phyloP scores from a whole-genome alignment of 2,113 vertebrate genomes.

The Haemorhous mexicanus region DNA sequence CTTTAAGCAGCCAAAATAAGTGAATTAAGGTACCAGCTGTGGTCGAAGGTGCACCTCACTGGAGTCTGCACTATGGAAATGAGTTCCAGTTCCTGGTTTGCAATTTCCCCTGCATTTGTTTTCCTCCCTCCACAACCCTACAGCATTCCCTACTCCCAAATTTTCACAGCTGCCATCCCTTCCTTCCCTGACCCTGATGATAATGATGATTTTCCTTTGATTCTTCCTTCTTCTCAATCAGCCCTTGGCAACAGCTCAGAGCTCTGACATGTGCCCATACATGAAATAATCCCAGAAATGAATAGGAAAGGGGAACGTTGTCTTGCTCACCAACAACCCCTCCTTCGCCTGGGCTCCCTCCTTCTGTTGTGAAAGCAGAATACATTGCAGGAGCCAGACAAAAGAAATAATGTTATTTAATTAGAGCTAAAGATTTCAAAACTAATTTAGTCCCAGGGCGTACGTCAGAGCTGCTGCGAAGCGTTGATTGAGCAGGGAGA shows the following conservation, averaged over 20 bases:
- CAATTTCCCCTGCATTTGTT: background rate
- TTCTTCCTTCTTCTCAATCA: background rate
- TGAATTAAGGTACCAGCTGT: background rate
- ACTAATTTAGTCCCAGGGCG: slow-evolving; percentile 50
- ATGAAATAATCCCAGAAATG: background rate
- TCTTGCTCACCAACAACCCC: background rate
- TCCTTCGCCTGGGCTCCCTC: background rate
- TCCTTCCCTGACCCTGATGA: background rate
- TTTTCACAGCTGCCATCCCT: background rate
- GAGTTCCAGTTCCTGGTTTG: background rate
- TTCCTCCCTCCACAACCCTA: background rate
- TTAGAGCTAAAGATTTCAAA: slow-evolving; percentile 59
- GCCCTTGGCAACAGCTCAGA: background rate
- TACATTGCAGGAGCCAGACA: background rate
- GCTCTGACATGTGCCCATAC: background rate
- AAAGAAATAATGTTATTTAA: slow-evolving; percentile 64
- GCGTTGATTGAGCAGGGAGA: slow-evolving; percentile 37
- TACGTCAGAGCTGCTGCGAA: background rate
- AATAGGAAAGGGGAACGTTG: background rate
- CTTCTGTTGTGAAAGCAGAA: background rate
- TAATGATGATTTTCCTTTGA: background rate
- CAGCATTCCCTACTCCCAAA: background rate
- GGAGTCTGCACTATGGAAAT: background rate
- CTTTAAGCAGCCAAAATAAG: background rate
- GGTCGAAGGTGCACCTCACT: background rate